Evolutionary conservation across 1,140 invertebrate genomes (phyloP).

Genomic region (Conopomorpha cramerella): DNA sequence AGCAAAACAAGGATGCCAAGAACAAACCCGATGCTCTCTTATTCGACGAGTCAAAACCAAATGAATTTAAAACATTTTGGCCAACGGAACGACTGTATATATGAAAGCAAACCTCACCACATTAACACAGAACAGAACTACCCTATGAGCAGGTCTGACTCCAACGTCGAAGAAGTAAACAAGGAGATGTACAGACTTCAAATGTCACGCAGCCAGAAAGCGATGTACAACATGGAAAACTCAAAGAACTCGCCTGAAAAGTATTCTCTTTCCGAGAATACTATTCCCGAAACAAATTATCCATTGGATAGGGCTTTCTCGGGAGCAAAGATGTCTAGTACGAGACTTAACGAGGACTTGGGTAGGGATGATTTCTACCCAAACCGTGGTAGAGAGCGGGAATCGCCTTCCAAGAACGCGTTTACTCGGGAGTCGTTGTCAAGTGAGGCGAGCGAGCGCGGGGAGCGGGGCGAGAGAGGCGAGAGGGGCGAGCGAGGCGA

Average conservation of each 20-base stretch:
- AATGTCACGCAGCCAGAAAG: slow-evolving; percentile 55
- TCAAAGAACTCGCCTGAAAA: slow-evolving; percentile 45
- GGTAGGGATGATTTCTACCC: slow-evolving; percentile 44
- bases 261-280: slow-evolving; percentile 38
- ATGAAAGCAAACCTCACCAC: slow-evolving; percentile 49
- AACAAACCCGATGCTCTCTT: slow-evolving; percentile 59
- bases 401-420: slow-evolving; percentile 31
- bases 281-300: slow-evolving; percentile 48
- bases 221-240: slow-evolving; percentile 50
- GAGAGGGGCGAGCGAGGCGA: slow-evolving; percentile 18
- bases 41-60: slow-evolving; percentile 48
- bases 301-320: slow-evolving; percentile 54
- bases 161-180: slow-evolving; percentile 56
- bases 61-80: slow-evolving; percentile 55
- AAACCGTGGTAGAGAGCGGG: slow-evolving; percentile 27
- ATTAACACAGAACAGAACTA: slow-evolving; percentile 44
- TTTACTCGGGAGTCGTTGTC: slow-evolving; percentile 35
- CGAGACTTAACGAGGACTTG: slow-evolving; percentile 46
- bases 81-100: slow-evolving; percentile 41
- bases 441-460: slow-evolving; percentile 37
- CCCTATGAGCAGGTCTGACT: slow-evolving; percentile 50
- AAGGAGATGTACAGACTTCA: slow-evolving; percentile 59
- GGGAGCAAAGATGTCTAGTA: slow-evolving; percentile 51
- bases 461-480: slow-evolving; percentile 22
- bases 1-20: slow-evolving; percentile 53